Conservation (phyloP, 1,140 invertebrate species). For the Lordiphosa collinella region DNA sequence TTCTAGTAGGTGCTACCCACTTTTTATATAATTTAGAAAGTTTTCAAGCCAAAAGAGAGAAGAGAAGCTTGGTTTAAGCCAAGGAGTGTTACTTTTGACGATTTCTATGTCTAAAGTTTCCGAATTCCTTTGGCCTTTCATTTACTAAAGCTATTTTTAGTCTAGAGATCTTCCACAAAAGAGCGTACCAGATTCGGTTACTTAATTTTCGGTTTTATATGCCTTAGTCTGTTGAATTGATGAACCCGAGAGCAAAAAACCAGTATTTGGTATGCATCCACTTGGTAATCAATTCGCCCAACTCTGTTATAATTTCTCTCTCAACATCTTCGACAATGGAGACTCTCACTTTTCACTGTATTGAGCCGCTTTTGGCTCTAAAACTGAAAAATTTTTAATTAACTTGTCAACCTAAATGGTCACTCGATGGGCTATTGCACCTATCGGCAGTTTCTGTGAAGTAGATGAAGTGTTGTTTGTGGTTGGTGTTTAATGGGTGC, state of each 20-base stretch:
- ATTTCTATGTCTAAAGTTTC: too few relatives aligned
- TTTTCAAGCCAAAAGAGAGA: too few relatives aligned
- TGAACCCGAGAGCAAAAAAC: conserved; percentile 21
- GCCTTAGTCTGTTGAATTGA: not conserved
- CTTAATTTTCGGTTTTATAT: not conserved
- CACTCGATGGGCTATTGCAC: conserved; percentile 20
- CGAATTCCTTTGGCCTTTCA: too few relatives aligned
- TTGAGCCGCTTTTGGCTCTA: not conserved
- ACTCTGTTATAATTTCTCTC: conserved; percentile 67
- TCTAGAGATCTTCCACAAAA: too few relatives aligned
- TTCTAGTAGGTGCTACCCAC: too few relatives aligned
- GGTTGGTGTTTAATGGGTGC: not conserved
- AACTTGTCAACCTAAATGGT: conserved; percentile 44
- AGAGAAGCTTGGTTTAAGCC: too few relatives aligned
- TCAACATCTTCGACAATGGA: conserved; percentile 7
- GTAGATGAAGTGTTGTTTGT: not conserved
- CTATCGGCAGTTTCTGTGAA: conserved; percentile 20
- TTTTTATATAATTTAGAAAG: too few relatives aligned
- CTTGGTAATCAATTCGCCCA: conserved; percentile 18
- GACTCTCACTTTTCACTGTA: conserved; percentile 62
- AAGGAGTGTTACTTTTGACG: too few relatives aligned
- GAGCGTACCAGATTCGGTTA: too few relatives aligned
- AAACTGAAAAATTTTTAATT: conserved; percentile 48
- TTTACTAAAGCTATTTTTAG: too few relatives aligned
- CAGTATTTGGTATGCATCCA: conserved; percentile 45